These are phyloP conservation scores for Tapera naevia DNA, from an alignment of 2,797 vertebrate species.

Conservation along the genomic window DNA sequence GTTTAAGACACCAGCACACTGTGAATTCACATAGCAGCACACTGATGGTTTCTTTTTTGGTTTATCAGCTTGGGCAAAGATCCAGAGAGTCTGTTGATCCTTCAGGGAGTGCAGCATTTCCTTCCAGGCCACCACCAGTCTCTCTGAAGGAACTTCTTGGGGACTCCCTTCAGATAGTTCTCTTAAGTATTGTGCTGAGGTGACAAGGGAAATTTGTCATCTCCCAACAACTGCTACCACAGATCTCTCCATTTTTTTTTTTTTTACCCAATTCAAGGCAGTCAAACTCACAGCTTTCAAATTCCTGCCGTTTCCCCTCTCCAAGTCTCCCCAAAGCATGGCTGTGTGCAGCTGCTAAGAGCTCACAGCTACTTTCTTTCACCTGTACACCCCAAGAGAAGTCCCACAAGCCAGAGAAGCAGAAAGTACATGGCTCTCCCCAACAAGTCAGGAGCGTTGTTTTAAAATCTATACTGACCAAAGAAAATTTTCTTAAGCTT, in stretches of 20 bases:
- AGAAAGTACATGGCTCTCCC: neutral
- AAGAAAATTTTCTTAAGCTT: neutral
- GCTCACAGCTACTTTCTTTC: neutral
- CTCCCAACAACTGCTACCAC: neutral
- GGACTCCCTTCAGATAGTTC: neutral
- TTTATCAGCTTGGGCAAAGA: conserved; percentile 34
- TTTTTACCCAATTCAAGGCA: neutral
- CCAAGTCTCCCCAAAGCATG: neutral
- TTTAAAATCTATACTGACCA: neutral
- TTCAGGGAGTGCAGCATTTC: neutral
- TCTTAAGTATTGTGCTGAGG: neutral
- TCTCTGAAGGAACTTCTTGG: neutral
- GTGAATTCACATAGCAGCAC: neutral
- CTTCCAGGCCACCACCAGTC: neutral
- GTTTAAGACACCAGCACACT: neutral
- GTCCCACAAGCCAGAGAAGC: neutral
- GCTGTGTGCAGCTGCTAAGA: neutral
- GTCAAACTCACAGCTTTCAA: neutral
- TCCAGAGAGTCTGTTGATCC: neutral
- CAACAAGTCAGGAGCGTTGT: neutral
- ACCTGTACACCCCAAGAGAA: neutral
- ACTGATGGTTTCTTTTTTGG: neutral
- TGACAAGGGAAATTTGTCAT: neutral
- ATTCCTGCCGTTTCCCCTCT: neutral
- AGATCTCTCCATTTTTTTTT: neutral